Evolutionary conservation across 1,140 invertebrate species (phyloP), one percentile per base, ranked within the genome.

Genomic region (Eurytemora carolleeae): DNA sequence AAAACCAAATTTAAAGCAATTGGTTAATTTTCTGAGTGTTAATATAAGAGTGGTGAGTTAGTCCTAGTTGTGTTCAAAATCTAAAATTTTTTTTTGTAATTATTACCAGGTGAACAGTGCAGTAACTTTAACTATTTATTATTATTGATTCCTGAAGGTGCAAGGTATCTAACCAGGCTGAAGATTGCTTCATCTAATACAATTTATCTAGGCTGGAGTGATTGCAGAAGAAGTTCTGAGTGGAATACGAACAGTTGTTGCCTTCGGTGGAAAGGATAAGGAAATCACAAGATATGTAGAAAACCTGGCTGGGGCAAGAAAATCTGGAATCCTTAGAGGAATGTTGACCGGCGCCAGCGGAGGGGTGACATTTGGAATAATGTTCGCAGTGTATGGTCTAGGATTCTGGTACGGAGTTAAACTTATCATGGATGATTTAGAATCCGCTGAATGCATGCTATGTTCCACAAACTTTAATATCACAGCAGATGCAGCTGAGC

Each of bases 321-420:
- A 74, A 16, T 77, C 82, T 54, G 84, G 84, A 60, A 79, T 84
- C 2, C 82, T 79, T 69, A 77, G 82, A 71, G 79, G 80, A 53
- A 70, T 86, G 23, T 80, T 81, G 65, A 78, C 79, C 17, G 83
- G 82, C 0, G 54, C 83, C 26, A 71, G 73, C 0, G 65, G 66
- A 7, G 81, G 82, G 1, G 75, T 84, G 61, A 81, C 81, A 2
- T 71, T 79, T 64, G 72, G 87, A 1, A 79, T 85, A 58, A 81
- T 86, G 56, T 90, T 84, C 69, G 73, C 74, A 3, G 78, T 80
- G 0, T 90, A 87, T 68, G 80, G 82, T 15, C 68, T 90, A 7
- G 82, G 84, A 0, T 88, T 90, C 70, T 91, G 85, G 83, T 89
- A 84, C 72, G 87, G 85, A 2, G 80, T 84, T 20, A 73, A 76